A percentile compares a stretch with the other conserved stretches of the same genome.
Conservation (phyloP, 2,797 vertebrate species). For the Acrocephalus scirpaceus region DNA sequence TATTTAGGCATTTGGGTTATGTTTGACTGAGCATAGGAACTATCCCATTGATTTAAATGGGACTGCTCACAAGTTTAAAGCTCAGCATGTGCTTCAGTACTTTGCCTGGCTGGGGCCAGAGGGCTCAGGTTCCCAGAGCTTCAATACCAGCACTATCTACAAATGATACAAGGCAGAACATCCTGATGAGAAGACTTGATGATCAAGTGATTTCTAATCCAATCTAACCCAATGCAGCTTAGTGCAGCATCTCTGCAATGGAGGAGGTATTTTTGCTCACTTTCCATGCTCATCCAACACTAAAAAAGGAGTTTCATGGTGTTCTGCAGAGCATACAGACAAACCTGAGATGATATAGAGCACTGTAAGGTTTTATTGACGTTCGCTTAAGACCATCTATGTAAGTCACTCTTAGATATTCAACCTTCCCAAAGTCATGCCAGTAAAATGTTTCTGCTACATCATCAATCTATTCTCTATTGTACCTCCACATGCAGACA, state of each 20-base stretch:
- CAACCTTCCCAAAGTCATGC: background rate
- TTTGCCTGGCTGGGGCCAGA: background rate
- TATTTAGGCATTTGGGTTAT: background rate
- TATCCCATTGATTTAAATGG: background rate
- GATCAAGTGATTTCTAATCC: background rate
- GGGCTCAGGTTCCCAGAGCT: background rate
- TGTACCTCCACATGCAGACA: background rate
- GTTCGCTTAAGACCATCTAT: background rate
- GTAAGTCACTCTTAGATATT: background rate
- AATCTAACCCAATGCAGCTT: rapidly evolving
- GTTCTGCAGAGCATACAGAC: background rate
- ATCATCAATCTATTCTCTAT: background rate
- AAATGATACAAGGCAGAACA: background rate
- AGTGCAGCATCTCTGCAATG: background rate
- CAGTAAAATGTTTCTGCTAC: slow-evolving; percentile 16
- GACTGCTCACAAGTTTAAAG: background rate
- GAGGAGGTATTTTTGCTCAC: background rate
- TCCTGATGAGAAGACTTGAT: background rate
- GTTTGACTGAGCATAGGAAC: background rate
- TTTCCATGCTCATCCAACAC: background rate
- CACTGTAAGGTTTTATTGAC: background rate
- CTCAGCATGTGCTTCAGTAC: background rate
- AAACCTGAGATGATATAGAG: background rate
- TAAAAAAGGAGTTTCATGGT: background rate
- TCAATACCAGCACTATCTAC: background rate